Base-by-base conservation (phyloP, 2,888 invertebrate genomes). In the Ypsolopha sequella region DNA sequence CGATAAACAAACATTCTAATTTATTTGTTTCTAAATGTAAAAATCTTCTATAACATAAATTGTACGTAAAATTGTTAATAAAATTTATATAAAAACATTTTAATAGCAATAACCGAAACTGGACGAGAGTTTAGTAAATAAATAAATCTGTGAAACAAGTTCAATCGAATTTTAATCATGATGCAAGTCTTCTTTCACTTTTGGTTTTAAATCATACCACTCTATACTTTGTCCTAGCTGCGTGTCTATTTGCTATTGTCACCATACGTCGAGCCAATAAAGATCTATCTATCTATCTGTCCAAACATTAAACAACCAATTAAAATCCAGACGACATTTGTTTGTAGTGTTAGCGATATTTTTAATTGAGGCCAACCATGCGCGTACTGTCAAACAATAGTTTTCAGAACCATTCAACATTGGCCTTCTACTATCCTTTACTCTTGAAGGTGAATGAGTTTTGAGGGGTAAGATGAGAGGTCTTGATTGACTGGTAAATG, bases 321-420 rank as follows among this genome's bases (percentile, higher is more conserved):
- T 82, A 85, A 80, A 79, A 68, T 64, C 62, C 64, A 61, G 61
- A 73, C 68, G 73, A 82, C 84, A 84, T 84, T 71, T 86, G 85
- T 82, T 82, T 82, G 78, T 70, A 72, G 71, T 82, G 82, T 80
- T 72, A 69, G 80, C 74, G 70, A 77, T 81, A 80, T 80, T 84
- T 84, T 86, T 82, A 86, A 85, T 85, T 86, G 82, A 75, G 74
- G 70, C 71, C 76, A 66, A 80, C 77, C 76, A 51, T 65, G 63
- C 65, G 70, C 72, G 60, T 65, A 68, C 62, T 64, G 65, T 63
- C 78, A 74, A 76, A 84, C 76, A 80, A 77, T 81, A 78, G 80
- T 80, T 74, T 61, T 52, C 50, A 33, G 52, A 55, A 52, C 76
- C 71, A 74, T 54, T 60, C 56, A 55, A 58, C 41, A 14, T 47